phyloP scores from a whole-genome alignment of 2,888 invertebrate species.

The Agrochola lychnidis region DNA sequence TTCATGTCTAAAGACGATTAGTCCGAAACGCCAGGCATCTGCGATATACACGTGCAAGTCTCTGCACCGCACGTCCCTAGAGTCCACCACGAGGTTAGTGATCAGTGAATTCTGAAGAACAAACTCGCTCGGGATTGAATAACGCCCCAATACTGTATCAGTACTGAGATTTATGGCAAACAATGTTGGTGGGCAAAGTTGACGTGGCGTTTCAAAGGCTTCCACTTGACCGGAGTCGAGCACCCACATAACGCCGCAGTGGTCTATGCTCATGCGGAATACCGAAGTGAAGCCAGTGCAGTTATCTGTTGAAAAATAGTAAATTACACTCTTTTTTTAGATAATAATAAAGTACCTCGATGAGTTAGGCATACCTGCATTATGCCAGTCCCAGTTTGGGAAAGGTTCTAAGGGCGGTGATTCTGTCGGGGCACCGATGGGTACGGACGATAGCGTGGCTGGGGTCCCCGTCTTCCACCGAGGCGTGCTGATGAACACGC shows the following conservation, averaged over 20 bases:
- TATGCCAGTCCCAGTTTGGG: constrained; percentile 94
- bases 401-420: constrained; percentile 93
- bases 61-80: constrained; percentile 91
- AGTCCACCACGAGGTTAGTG: constrained; percentile 93
- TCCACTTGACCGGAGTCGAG: constrained; percentile 95
- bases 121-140: constrained; percentile 92
- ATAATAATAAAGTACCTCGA: background rate
- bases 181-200: constrained; percentile 94
- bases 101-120: constrained; percentile 93
- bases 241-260: constrained; percentile 95
- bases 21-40: constrained; percentile 93
- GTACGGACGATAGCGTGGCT: constrained; percentile 92
- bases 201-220: constrained; percentile 91
- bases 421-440: constrained; percentile 87
- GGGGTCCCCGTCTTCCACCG: constrained; percentile 95
- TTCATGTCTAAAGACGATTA: constrained; percentile 91
- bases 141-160: constrained; percentile 91
- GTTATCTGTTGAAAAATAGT: constrained; percentile 76
- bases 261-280: constrained; percentile 94
- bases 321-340: background rate
- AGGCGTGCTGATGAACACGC: constrained; percentile 94
- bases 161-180: constrained; percentile 93
- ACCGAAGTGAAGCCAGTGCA: constrained; percentile 93
- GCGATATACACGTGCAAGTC: constrained; percentile 93
- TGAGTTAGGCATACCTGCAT: constrained; percentile 75